phyloP scores from a whole-genome alignment of 2,888 invertebrate genomes.

The Rhogogaster chlorosoma region DNA sequence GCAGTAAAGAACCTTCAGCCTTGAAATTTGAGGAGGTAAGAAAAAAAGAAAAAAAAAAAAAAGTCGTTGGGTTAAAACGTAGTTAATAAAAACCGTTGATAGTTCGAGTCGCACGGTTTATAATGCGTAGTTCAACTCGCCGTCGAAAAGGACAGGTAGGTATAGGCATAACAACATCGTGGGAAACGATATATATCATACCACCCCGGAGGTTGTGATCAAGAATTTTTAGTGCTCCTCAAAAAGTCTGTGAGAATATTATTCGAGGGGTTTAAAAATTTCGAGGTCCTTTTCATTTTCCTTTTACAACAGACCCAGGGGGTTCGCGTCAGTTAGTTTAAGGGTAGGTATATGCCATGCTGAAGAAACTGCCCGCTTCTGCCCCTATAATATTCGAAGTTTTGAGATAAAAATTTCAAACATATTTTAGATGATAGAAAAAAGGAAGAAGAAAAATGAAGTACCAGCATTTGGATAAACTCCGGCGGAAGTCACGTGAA shows the following conservation, averaged over 20 bases:
- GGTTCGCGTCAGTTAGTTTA: neutral
- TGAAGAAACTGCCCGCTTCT: neutral
- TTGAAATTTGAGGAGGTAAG: neutral
- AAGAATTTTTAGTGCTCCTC: neutral
- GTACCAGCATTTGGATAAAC: neutral
- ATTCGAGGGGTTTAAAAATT: neutral
- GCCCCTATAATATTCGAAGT: neutral
- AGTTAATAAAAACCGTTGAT: neutral
- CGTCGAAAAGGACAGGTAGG: neutral
- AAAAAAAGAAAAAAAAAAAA: neutral
- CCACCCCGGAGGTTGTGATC: neutral
- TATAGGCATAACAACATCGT: constrained; percentile 16
- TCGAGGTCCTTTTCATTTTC: neutral
- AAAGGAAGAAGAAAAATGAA: neutral
- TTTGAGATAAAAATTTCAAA: neutral
- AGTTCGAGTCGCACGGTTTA: neutral
- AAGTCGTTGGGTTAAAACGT: neutral
- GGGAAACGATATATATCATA: neutral
- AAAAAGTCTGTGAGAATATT: neutral
- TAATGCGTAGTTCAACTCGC: neutral
- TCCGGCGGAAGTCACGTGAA: neutral
- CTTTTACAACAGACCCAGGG: neutral
- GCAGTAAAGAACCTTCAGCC: neutral
- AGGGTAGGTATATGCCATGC: neutral
- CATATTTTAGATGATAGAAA: neutral